Evolutionary conservation across 2,797 vertebrate species (phyloP).

Genomic region (Astyanax mexicanus): DNA sequence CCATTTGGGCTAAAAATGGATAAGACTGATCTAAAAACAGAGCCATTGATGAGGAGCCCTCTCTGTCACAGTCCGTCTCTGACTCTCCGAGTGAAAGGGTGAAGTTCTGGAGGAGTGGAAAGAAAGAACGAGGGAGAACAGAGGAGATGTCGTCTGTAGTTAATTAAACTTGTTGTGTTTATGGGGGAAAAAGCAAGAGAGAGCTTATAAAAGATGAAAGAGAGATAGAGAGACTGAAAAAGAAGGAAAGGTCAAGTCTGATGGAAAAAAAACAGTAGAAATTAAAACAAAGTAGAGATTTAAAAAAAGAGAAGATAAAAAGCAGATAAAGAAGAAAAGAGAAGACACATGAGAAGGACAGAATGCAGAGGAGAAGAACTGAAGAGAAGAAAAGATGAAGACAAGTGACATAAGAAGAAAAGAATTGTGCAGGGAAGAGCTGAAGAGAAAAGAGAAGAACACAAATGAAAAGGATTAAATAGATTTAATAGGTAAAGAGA

Average conservation of each 20-base stretch:
- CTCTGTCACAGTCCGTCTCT: not conserved
- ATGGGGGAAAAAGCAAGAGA: constrained; percentile 13
- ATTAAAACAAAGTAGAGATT: constrained; percentile 19
- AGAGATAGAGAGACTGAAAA: not conserved
- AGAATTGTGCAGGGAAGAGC: not conserved
- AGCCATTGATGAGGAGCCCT: not conserved
- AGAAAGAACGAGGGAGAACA: constrained; percentile 41
- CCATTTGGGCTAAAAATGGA: not conserved
- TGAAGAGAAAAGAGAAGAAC: not conserved
- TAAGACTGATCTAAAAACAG: constrained; percentile 4
- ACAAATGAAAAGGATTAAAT: not conserved
- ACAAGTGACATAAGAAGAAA: not conserved
- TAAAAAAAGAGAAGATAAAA: constrained; percentile 3
- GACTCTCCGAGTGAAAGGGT: not conserved
- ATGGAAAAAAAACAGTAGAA: no score
- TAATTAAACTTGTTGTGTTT: constrained; percentile 30
- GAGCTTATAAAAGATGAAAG: constrained; percentile 15
- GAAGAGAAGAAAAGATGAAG: not conserved
- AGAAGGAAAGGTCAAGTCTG: no score
- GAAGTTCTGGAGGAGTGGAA: not conserved
- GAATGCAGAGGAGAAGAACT: not conserved
- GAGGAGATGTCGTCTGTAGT: not conserved
- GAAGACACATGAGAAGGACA: constrained; percentile 12
- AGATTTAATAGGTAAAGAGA: no score
- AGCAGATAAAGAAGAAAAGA: not conserved